A percentile compares a stretch with the other conserved stretches of the same genome.
These are phyloP conservation scores for Halichoerus grypus DNA, from an alignment of 2,113 vertebrate species.

Conservation along the genomic window DNA sequence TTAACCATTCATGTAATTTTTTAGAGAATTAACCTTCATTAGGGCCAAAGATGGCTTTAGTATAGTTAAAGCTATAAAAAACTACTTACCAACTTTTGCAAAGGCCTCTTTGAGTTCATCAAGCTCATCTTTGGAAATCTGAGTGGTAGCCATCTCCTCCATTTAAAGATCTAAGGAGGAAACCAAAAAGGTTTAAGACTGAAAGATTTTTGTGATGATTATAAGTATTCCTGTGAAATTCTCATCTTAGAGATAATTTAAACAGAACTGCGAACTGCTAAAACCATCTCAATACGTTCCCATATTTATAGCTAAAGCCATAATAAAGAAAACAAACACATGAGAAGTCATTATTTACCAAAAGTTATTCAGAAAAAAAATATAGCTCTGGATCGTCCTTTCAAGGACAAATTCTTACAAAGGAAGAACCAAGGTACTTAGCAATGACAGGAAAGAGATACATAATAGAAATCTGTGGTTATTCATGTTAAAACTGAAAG, in stretches of 20 bases:
- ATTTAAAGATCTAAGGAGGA: slow-evolving; percentile 82
- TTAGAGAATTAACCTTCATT: slow-evolving; percentile 38
- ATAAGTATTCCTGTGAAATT: background rate
- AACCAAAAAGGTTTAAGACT: slow-evolving; percentile 46
- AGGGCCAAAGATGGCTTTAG: background rate
- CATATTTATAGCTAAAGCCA: background rate
- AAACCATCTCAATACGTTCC: background rate
- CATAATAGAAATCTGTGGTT: background rate
- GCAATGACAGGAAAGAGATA: slow-evolving; percentile 21
- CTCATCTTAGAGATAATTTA: slow-evolving; percentile 22
- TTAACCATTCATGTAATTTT: slow-evolving; percentile 6
- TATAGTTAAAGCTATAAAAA: slow-evolving; percentile 21
- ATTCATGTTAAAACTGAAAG: background rate
- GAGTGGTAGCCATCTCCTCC: slow-evolving; percentile 92
- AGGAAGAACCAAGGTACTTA: slow-evolving; percentile 27
- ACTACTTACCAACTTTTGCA: slow-evolving; percentile 94
- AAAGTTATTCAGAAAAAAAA: slow-evolving; percentile 54
- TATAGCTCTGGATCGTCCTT: slow-evolving; percentile 27
- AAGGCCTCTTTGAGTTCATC: slow-evolving; percentile 96
- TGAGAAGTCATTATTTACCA: slow-evolving; percentile 21
- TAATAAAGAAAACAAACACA: slow-evolving; percentile 45
- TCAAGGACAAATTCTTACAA: slow-evolving; percentile 17
- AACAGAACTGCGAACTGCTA: slow-evolving; percentile 29
- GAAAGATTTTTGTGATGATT: background rate
- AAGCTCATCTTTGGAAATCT: slow-evolving; percentile 96